phyloP scores from a whole-genome alignment of 2,888 invertebrate genomes.

The Leucophenga montana region DNA sequence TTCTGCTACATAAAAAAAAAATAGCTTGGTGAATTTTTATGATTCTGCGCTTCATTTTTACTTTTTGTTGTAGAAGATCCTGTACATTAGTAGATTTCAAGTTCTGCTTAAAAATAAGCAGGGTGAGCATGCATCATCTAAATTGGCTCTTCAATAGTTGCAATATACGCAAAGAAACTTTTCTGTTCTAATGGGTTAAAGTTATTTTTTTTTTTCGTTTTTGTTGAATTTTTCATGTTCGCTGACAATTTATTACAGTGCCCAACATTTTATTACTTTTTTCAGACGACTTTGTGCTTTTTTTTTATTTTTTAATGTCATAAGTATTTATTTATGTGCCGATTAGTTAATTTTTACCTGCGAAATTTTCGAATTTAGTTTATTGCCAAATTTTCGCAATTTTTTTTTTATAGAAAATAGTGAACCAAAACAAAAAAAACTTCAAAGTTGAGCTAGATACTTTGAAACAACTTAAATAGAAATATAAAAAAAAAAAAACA shows the following conservation, averaged over 20 bases:
- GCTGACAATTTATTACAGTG: constrained; percentile 33
- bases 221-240: constrained; percentile 38
- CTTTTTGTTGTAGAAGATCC: too few species aligned
- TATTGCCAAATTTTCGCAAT: constrained; percentile 47
- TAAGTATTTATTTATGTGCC: constrained; percentile 51
- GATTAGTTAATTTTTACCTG: constrained; percentile 41
- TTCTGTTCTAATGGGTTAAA: neutral
- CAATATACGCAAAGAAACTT: too few species aligned
- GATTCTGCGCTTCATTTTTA: too few species aligned
- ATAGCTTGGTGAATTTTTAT: too few species aligned
- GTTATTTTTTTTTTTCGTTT: constrained; percentile 24
- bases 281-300: constrained; percentile 53
- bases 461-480: neutral
- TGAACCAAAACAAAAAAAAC: constrained; percentile 33
- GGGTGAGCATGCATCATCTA: too few species aligned
- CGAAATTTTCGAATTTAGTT: constrained; percentile 38
- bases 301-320: constrained; percentile 58
- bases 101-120: too few species aligned
- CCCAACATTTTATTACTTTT: constrained; percentile 61
- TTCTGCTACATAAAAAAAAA: too few species aligned
- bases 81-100: too few species aligned
- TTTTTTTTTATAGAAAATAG: constrained; percentile 36
- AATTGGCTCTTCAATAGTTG: too few species aligned
- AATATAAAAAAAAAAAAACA: neutral
- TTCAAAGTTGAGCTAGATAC: neutral